These are phyloP conservation scores for Hydraecia micacea DNA, from an alignment of 2,888 invertebrate genomes.

Conservation along the genomic window DNA sequence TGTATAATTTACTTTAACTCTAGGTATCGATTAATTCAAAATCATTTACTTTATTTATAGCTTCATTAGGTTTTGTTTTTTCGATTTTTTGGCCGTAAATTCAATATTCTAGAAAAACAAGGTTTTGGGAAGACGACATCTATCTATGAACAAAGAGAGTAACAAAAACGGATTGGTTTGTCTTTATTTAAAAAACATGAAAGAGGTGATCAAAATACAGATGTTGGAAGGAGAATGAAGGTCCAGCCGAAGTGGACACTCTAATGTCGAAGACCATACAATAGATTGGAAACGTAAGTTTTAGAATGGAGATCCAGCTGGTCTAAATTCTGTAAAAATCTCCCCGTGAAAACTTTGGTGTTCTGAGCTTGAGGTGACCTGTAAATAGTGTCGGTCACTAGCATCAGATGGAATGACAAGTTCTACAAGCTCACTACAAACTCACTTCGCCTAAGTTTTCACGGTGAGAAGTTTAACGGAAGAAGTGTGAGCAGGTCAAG, in stretches of 20 bases:
- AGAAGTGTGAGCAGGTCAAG: background rate
- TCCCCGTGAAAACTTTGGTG: no score
- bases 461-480: background rate
- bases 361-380: no score
- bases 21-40: conserved; percentile 30
- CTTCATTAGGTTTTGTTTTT: conserved; percentile 45
- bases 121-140: background rate
- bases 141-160: background rate
- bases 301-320: background rate
- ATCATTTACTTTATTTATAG: conserved; percentile 42
- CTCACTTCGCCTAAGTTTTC: no score
- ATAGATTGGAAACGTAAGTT: background rate
- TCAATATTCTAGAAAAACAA: conserved; percentile 6
- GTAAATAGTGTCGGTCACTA: no score
- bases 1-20: conserved; percentile 3
- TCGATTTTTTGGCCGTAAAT: conserved; percentile 17
- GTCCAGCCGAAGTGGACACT: background rate
- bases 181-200: no score
- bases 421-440: no score
- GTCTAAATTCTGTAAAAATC: no score
- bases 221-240: no score
- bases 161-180: background rate
- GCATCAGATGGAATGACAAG: no score
- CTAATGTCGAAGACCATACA: background rate
- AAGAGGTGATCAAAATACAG: background rate